Evolutionary conservation across 2,888 invertebrate species (phyloP).

Genomic region (Listrodromus nycthemerus): DNA sequence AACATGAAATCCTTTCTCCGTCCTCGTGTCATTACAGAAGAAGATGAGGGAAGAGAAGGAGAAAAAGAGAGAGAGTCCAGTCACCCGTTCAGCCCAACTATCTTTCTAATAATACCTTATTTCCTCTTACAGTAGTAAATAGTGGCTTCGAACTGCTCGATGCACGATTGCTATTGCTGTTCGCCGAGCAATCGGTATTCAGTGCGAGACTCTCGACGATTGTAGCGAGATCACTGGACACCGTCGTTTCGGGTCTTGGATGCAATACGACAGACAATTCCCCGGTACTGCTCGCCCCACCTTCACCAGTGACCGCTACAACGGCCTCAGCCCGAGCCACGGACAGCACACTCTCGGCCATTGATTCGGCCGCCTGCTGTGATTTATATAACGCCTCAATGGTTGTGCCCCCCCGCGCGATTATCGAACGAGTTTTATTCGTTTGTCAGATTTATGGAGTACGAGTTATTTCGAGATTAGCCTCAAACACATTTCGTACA

Average conservation of each 20-base stretch:
- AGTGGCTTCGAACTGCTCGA: constrained; percentile 81
- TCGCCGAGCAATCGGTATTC: constrained; percentile 86
- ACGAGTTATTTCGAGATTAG: constrained; percentile 8
- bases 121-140: constrained; percentile 80
- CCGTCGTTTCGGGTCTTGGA: constrained; percentile 87
- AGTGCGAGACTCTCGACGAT: constrained; percentile 93
- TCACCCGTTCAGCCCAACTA: constrained; percentile 16
- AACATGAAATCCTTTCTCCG: constrained; percentile 41
- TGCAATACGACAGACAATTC: constrained; percentile 87
- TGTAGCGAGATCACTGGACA: constrained; percentile 91
- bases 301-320: constrained; percentile 86
- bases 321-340: constrained; percentile 90
- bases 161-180: constrained; percentile 87
- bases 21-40: constrained; percentile 26
- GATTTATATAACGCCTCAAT: constrained; percentile 56
- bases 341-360: constrained; percentile 93
- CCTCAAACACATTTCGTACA: background rate
- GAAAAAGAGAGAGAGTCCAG: constrained; percentile 12
- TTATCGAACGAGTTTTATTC: background rate
- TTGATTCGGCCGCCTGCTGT: constrained; percentile 93
- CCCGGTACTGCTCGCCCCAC: constrained; percentile 86
- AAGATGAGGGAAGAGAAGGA: background rate
- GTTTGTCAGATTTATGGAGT: background rate
- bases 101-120: constrained; percentile 76
- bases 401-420: constrained; percentile 27